A percentile compares a stretch with the other conserved stretches of the same genome.
Conservation (phyloP, 2,113 vertebrate genomes). For the Sylvia atricapilla region DNA sequence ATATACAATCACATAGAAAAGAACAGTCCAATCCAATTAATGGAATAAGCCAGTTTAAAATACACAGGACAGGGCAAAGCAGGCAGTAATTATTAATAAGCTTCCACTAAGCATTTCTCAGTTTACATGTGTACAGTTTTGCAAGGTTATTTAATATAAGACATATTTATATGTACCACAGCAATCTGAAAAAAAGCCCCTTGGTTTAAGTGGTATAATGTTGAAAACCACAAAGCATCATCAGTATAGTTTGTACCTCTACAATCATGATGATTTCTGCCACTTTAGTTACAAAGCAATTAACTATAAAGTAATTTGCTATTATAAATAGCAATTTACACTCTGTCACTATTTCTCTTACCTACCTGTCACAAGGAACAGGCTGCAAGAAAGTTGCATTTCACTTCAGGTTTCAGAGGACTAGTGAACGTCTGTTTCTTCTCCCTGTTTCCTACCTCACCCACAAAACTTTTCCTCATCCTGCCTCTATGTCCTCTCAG, state of each 20-base stretch:
- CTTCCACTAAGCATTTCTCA: neutral
- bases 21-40: neutral
- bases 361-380: neutral
- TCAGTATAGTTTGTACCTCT: neutral
- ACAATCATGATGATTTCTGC: neutral
- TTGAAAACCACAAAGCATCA: neutral
- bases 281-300: neutral
- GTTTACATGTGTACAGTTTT: neutral
- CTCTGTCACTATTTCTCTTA: neutral
- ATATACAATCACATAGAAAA: neutral
- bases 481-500: neutral
- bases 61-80: neutral
- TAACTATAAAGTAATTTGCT: neutral
- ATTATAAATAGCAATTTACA: neutral
- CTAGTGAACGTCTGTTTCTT: neutral
- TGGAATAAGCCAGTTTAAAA: neutral
- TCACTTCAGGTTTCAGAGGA: neutral
- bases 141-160: neutral
- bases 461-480: neutral
- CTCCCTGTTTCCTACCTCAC: neutral
- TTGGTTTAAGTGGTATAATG: neutral
- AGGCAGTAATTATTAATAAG: neutral
- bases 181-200: neutral
- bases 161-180: neutral
- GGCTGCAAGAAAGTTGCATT: neutral